Evolutionary conservation across 2,888 invertebrate genomes (phyloP), one percentile per base, ranked within the genome.

Genomic region (Holacanthella duospinosa): DNA sequence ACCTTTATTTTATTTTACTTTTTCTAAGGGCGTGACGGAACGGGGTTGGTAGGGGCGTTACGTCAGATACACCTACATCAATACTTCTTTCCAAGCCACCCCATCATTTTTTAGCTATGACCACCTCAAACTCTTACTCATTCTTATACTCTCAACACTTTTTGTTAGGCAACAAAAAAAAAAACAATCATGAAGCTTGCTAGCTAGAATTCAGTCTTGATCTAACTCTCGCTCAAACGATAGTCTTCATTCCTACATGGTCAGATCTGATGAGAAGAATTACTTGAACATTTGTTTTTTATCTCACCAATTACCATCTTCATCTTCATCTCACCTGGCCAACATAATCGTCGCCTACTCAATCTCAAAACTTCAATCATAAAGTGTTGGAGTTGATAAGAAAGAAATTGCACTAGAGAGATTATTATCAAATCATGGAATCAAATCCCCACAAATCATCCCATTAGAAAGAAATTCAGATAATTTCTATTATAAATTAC

Each of bases 21-120:
- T 72, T 70, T 69, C 68, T 55, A 55, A 55, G 29, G 72, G 70
- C 72, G 70, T 70, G 72, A 70, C 68, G 64, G 64, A 65, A 67
- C 65, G 65, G 70, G 70, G 72, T 67, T 62, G 69, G 66, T 60
- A 66, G 53, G 70, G 71, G 70, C 71, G 70, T 64, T 61, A 59
- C 64, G 59, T 65, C 53, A 63, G 65, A 68, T 67, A 67, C 69
- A 70, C 71, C 71, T 71, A 66, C 71, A 71, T 71, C 70, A 69
- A 69, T 71, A 71, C 70, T 70, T 69, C 68, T 67, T 67, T 64
- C 66, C 48, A 48, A 48, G 68, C 71, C 70, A 69, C 71, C 70
- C 71, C 68, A 71, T 70, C 71, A 70, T 70, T 71, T 70, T 36
- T 36, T 36, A 36, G 36, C 36, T 36, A 36, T 6, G 36, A 16